Conservation (phyloP, 2,113 vertebrate genomes). For the Sphaerodactylus townsendi region DNA sequence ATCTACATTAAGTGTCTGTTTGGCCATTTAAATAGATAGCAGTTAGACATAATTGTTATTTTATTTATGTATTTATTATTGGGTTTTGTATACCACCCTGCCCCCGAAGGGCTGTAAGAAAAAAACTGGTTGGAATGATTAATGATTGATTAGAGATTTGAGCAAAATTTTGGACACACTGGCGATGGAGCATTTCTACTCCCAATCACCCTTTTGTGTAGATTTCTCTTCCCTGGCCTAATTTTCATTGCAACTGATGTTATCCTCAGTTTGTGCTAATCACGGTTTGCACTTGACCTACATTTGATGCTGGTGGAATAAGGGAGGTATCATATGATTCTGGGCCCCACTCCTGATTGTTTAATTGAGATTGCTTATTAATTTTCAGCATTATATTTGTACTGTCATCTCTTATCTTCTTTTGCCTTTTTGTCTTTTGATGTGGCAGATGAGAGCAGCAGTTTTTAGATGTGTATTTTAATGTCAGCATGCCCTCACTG, state of each 20-base stretch:
- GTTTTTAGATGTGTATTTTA: not conserved
- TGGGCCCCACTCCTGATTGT: not conserved
- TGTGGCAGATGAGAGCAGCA: not conserved
- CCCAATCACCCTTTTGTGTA: not conserved
- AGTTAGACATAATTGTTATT: not conserved
- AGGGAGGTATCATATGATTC: not conserved
- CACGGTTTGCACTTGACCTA: not conserved
- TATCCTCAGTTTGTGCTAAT: not conserved
- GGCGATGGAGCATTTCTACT: not conserved
- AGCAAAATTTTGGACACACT: not conserved
- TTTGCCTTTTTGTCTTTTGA: not conserved
- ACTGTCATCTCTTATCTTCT: not conserved
- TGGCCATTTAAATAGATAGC: not conserved
- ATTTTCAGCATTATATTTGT: not conserved
- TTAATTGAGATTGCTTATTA: not conserved
- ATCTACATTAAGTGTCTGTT: not conserved
- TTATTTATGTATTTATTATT: too few relatives aligned
- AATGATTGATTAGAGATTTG: not conserved
- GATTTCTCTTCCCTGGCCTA: not conserved
- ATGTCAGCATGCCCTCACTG: not conserved
- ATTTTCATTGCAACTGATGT: not conserved
- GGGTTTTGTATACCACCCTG: too few relatives aligned
- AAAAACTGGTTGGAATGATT: not conserved
- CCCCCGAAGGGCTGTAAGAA: too few relatives aligned
- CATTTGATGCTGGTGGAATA: not conserved